Evolutionary conservation across 2,113 vertebrate genomes (phyloP).

Genomic region (Scatophagus argus): DNA sequence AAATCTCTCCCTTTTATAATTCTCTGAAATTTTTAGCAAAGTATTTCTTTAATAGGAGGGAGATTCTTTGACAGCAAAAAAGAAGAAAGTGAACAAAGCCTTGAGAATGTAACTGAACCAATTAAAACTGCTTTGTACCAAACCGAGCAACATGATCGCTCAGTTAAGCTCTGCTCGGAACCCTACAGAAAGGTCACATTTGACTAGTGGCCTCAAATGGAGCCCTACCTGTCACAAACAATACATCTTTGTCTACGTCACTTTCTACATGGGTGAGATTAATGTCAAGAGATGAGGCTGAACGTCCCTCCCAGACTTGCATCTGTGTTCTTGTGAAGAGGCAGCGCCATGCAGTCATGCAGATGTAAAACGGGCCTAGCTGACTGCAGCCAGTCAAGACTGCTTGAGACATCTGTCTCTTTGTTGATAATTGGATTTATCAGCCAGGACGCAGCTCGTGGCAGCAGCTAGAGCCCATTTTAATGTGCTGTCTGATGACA

Average conservation of each 20-base stretch:
- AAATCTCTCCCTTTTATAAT: neutral
- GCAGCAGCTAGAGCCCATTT: slow-evolving; percentile 16
- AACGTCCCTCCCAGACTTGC: neutral
- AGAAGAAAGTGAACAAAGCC: neutral
- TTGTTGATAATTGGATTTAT: slow-evolving; percentile 51
- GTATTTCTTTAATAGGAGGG: neutral
- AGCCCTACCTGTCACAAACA: slow-evolving; percentile 14
- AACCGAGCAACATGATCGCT: neutral
- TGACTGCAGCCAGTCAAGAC: slow-evolving; percentile 22
- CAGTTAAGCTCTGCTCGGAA: neutral
- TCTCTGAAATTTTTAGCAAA: slow-evolving; percentile 2
- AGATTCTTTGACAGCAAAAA: neutral
- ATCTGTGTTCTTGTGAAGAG: neutral
- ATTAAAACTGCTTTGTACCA: neutral
- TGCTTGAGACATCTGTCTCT: slow-evolving; percentile 47
- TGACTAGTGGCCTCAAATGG: neutral
- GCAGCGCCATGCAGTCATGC: slow-evolving; percentile 31
- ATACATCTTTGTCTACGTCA: neutral
- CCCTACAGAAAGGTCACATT: slow-evolving; percentile 3
- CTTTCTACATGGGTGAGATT: neutral
- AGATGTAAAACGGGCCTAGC: slow-evolving; percentile 15
- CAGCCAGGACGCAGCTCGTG: slow-evolving; percentile 21
- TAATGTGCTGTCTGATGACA: slow-evolving; percentile 15
- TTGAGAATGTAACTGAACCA: neutral
- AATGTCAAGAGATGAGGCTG: slow-evolving; percentile 1